These are phyloP conservation scores for Lycaon pictus DNA, from an alignment of 2,113 vertebrate species.

Conservation along the genomic window DNA sequence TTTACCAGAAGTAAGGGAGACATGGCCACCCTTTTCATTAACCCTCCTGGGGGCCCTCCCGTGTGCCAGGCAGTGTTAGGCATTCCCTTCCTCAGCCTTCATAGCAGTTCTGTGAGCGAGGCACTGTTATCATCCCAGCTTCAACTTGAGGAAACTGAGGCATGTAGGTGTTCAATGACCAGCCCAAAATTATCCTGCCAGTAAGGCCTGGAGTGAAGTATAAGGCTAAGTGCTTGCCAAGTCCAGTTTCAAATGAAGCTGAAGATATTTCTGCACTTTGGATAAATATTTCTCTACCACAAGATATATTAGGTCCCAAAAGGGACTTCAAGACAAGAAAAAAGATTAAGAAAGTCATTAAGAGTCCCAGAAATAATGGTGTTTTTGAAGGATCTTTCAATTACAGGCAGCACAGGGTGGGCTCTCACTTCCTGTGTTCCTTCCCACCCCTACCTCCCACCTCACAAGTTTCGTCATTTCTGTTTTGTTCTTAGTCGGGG, in stretches of 20 bases:
- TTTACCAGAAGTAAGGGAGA: not conserved
- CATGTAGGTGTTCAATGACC: not conserved
- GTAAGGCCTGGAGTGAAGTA: rapidly evolving
- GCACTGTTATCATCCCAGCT: rapidly evolving
- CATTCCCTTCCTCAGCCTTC: not conserved
- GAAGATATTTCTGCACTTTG: not conserved
- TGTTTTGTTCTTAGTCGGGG: not conserved
- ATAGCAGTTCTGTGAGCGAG: not conserved
- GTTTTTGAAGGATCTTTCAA: not conserved
- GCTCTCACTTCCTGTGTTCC: not conserved
- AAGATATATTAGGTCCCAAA: not conserved
- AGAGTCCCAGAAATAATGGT: not conserved
- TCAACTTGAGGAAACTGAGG: not conserved
- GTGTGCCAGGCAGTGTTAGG: rapidly evolving
- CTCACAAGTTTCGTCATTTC: not conserved
- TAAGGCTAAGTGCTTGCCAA: not conserved
- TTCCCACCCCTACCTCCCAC: not conserved
- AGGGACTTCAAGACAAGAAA: not conserved
- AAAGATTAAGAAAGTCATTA: not conserved
- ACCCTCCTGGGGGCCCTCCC: not conserved
- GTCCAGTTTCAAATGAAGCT: not conserved
- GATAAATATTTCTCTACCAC: not conserved
- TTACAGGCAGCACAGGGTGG: not conserved
- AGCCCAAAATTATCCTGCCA: not conserved
- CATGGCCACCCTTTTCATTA: not conserved